Evolutionary conservation across 1,140 invertebrate species (phyloP).

Genomic region (Pseudomyrmex flavicornis): DNA sequence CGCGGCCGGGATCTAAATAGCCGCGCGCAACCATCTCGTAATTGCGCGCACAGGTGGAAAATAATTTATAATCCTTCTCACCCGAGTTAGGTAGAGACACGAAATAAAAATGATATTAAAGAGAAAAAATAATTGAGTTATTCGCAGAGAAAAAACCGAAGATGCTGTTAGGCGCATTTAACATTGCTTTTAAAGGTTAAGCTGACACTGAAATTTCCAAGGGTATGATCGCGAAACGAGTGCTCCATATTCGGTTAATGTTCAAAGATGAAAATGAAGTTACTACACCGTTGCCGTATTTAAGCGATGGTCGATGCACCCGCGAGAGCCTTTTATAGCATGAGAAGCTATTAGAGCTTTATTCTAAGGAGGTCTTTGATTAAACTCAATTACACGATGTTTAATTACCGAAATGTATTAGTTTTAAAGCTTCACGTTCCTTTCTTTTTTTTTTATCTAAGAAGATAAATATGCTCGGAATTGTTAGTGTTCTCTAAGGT

Average conservation of each 20-base stretch:
- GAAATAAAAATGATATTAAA: too few relatives aligned
- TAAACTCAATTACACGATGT: slow-evolving; percentile 18
- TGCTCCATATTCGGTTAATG: slow-evolving; percentile 33
- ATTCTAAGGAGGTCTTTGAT: slow-evolving; percentile 14
- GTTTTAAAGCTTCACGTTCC: not conserved
- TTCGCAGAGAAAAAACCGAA: too few relatives aligned
- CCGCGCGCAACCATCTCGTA: too few relatives aligned
- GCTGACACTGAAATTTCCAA: slow-evolving; percentile 12
- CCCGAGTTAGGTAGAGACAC: too few relatives aligned
- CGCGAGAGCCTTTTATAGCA: slow-evolving; percentile 17
- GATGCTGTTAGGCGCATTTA: too few relatives aligned
- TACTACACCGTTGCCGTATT: slow-evolving; percentile 44
- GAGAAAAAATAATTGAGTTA: too few relatives aligned
- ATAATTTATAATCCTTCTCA: too few relatives aligned
- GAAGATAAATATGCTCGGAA: not conserved
- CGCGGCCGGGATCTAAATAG: too few relatives aligned
- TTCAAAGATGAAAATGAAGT: slow-evolving; percentile 54
- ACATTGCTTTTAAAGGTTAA: not conserved
- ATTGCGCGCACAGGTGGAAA: too few relatives aligned
- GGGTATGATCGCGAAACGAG: not conserved
- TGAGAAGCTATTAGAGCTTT: slow-evolving; percentile 30
- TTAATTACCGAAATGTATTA: slow-evolving; percentile 34
- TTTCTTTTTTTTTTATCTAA: too few relatives aligned
- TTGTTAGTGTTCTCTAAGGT: not conserved
- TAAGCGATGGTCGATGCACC: slow-evolving; percentile 24